These are phyloP conservation scores for Drosophila azteca DNA, from an alignment of 1,140 invertebrate genomes.

Conservation along the genomic window DNA sequence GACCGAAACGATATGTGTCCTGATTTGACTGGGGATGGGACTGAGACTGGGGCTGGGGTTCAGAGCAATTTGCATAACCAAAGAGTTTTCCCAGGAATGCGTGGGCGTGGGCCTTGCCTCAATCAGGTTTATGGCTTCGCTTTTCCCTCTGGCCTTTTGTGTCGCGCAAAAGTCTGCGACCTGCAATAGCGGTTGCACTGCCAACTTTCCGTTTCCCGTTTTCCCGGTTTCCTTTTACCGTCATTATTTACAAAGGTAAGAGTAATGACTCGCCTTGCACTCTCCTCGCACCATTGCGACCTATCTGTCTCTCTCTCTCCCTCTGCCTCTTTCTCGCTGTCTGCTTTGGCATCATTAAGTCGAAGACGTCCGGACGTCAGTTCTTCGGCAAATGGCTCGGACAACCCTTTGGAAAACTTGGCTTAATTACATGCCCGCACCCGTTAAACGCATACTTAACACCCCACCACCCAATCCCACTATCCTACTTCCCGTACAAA, in stretches of 20 bases:
- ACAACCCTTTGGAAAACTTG: slow-evolving; percentile 73
- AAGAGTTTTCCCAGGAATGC: slow-evolving; percentile 3
- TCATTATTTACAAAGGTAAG: slow-evolving; percentile 15
- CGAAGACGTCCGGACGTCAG: slow-evolving; percentile 18
- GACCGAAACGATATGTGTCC: slow-evolving; percentile 15
- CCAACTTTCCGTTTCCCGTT: slow-evolving; percentile 25
- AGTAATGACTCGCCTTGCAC: slow-evolving; percentile 44
- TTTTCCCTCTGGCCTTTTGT: background rate
- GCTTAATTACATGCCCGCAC: slow-evolving; percentile 72
- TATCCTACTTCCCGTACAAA: slow-evolving; percentile 1
- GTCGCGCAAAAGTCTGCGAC: too few relatives aligned
- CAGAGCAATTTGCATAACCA: slow-evolving; percentile 38
- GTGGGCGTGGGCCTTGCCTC: background rate
- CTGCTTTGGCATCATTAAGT: slow-evolving; percentile 28
- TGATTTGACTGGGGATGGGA: slow-evolving; percentile 7
- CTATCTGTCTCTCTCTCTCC: too few relatives aligned
- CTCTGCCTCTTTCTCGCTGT: too few relatives aligned
- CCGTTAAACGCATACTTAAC: slow-evolving; percentile 51
- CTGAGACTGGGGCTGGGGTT: background rate
- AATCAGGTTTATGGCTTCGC: slow-evolving; percentile 40
- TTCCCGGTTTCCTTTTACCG: slow-evolving; percentile 7
- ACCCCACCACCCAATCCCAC: background rate
- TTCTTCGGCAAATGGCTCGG: slow-evolving; percentile 15
- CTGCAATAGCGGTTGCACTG: slow-evolving; percentile 3
- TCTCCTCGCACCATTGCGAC: background rate